Percentiles rank a stretch among this genome's conserved stretches.
These are phyloP conservation scores for Mobula birostris DNA, from an alignment of 2,113 vertebrate genomes.

Conservation along the genomic window DNA sequence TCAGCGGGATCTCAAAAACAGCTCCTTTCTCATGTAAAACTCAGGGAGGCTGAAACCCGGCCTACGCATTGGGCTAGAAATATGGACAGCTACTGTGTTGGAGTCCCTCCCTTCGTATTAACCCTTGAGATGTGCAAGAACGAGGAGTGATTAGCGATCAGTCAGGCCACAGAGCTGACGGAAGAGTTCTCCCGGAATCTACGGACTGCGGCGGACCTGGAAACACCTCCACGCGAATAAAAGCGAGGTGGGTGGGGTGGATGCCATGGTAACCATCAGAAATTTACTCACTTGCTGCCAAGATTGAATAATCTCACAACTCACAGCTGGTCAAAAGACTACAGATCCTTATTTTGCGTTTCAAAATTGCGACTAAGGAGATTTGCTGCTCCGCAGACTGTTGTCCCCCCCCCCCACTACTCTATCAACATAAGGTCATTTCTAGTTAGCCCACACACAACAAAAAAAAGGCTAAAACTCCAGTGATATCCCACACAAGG, in stretches of 20 bases:
- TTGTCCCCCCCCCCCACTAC: background rate
- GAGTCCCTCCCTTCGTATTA: background rate
- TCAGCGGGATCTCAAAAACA: slow-evolving; percentile 58
- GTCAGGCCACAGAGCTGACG: background rate
- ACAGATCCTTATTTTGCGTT: background rate
- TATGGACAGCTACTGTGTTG: background rate
- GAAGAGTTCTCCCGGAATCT: background rate
- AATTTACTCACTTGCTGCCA: background rate
- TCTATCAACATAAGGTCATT: background rate
- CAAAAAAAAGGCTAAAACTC: background rate
- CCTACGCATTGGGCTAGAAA: slow-evolving; percentile 41
- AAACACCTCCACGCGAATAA: background rate
- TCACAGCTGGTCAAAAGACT: background rate
- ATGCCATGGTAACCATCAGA: too few relatives aligned
- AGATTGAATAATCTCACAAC: background rate
- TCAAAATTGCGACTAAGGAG: background rate
- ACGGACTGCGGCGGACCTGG: background rate
- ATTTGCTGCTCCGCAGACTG: background rate
- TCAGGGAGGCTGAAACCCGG: slow-evolving; percentile 50
- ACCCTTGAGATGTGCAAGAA: background rate
- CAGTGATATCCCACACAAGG: background rate
- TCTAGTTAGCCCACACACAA: background rate
- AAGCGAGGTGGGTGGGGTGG: background rate
- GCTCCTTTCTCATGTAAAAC: slow-evolving; percentile 55
- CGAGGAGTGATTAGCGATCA: too few relatives aligned